phyloP scores from a whole-genome alignment of 2,888 invertebrate genomes.

The Euplagia quadripunctaria region DNA sequence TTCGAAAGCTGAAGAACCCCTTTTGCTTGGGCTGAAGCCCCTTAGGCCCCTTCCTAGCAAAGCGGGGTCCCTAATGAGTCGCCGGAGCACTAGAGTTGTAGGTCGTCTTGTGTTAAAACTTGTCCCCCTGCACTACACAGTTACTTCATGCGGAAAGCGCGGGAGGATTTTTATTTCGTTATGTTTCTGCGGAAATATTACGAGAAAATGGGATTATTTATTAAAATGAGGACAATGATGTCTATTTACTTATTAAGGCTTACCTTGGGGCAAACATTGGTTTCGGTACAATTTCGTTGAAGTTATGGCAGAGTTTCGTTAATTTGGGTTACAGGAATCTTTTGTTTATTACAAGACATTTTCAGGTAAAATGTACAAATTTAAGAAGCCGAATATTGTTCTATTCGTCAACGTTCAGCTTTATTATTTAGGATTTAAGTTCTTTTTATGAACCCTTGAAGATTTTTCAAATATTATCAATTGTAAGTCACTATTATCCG shows the following conservation, averaged over 20 bases:
- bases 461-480: no score
- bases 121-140: conserved; percentile 76
- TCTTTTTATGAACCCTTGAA: no score
- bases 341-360: not conserved
- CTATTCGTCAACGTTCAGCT: no score
- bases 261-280: conserved; percentile 31
- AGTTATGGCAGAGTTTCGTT: conserved; percentile 15
- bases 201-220: conserved; percentile 65
- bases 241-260: conserved; percentile 37
- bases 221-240: conserved; percentile 51
- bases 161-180: conserved; percentile 73
- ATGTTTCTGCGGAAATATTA: conserved; percentile 66
- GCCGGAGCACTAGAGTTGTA: conserved; percentile 86
- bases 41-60: conserved; percentile 72
- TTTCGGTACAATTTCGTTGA: conserved; percentile 38
- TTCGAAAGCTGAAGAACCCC: conserved; percentile 79
- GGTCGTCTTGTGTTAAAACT: conserved; percentile 81
- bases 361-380: not conserved
- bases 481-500: no score
- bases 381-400: not conserved
- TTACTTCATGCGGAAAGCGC: conserved; percentile 75
- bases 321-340: conserved; percentile 3
- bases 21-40: conserved; percentile 77
- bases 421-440: no score
- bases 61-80: conserved; percentile 84